Conservation (phyloP, 2,797 vertebrate genomes). For the Sphenopsis melanotis region DNA sequence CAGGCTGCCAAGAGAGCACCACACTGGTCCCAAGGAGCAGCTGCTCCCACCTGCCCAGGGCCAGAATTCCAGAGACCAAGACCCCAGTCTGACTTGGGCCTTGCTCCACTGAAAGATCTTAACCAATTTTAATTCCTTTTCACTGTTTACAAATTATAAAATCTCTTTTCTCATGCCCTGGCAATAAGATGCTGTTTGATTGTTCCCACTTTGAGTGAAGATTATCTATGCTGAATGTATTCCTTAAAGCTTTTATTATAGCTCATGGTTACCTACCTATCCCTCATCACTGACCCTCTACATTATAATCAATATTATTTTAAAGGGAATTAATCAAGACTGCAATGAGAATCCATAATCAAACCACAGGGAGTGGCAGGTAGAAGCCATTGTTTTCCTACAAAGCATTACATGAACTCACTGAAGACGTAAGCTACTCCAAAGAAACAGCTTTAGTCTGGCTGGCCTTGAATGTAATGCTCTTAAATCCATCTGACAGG, state of each 20-base stretch:
- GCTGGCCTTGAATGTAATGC: not conserved
- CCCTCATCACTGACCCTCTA: not conserved
- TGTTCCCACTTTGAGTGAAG: not conserved
- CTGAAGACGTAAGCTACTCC: not conserved
- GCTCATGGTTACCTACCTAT: accelerated
- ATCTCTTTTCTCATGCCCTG: not conserved
- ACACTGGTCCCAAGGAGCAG: not conserved
- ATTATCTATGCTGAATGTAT: not conserved
- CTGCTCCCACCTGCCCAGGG: not conserved
- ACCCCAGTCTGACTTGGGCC: not conserved
- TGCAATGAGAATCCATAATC: not conserved
- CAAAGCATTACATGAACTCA: not conserved
- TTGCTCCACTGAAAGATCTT: not conserved
- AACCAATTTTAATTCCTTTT: not conserved
- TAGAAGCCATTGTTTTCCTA: not conserved
- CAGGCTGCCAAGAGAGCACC: not conserved
- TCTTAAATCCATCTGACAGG: not conserved
- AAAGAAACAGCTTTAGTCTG: constrained; percentile 9
- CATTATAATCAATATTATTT: not conserved
- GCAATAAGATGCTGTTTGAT: not conserved
- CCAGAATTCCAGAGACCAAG: not conserved
- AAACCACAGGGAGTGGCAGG: not conserved
- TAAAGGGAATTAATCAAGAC: not conserved
- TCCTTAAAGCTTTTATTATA: not conserved
- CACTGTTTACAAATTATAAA: not conserved